Base-by-base conservation (phyloP, 2,888 invertebrate genomes). In the Sialis lutaria region DNA sequence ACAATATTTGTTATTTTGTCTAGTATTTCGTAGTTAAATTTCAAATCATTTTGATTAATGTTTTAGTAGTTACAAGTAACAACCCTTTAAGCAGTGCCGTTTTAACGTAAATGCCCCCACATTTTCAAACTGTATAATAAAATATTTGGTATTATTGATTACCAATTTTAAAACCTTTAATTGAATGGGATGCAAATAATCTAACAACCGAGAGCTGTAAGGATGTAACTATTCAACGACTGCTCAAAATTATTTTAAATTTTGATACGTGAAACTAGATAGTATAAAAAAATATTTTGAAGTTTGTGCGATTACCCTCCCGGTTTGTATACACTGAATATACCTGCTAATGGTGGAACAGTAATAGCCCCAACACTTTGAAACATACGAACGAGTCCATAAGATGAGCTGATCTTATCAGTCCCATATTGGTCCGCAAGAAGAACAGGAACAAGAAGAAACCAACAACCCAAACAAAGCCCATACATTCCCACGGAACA, bases 381-480 rank as follows among this genome's bases (percentile, higher is more conserved):
- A 60, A 82, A 83, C 77, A 83, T 78, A 10, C 83, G 65, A 13
- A 82, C 79, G 34, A 83, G 68, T 0, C 83, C 83, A 57, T 83
- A 83, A 6, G 80, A 81, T 5, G 82, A 81, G 9, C 82, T 81
- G 53, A 83, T 81, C 48, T 80, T 73, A 40, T 81, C 79, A 1
- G 79, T 80, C 2, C 83, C 83, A 58, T 82, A 82, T 10, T 82
- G 71, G 57, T 82, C 81, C 0, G 82, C 82, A 39, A 83, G 66
- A 10, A 83, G 64, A 2, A 83, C 81, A 0, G 83, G 83, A 49
- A 83, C 80, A 47, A 83, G 60, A 3, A 83, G 73, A 61, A 82
- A 83, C 82, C 82, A 83, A 57, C 82, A 79, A 22, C 83, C 83
- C 13, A 83, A 69, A 50, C 82, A 82, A 0, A 83, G 64, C 0